Percentiles rank a stretch among this genome's conserved stretches.
Conservation (phyloP, 2,888 invertebrate species). For the Cryptocheilus praepositus region DNA sequence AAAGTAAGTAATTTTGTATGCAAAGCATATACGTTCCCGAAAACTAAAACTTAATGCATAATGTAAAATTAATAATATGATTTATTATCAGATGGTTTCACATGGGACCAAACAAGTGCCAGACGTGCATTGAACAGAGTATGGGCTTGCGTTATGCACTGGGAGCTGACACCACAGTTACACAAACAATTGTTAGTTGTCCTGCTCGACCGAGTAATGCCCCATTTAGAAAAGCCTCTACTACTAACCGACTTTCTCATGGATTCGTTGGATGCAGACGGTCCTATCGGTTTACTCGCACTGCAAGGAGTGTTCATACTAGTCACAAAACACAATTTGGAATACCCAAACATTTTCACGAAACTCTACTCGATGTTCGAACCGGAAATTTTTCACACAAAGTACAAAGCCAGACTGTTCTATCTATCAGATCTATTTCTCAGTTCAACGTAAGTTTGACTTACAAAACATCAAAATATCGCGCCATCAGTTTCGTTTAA, state of each 20-base stretch:
- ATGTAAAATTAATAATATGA: conserved; percentile 2
- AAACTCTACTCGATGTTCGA: conserved; percentile 97
- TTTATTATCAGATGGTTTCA: conserved; percentile 73
- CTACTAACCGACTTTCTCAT: conserved; percentile 93
- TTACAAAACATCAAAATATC: background rate
- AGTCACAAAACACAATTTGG: conserved; percentile 93
- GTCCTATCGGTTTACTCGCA: conserved; percentile 91
- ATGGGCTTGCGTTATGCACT: conserved; percentile 86
- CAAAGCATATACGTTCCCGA: too few species aligned
- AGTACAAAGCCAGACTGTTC: conserved; percentile 91
- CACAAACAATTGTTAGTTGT: conserved; percentile 88
- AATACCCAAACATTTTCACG: conserved; percentile 95
- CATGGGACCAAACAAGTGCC: conserved; percentile 78
- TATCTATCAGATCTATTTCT: conserved; percentile 93
- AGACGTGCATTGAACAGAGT: conserved; percentile 82
- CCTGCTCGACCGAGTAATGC: conserved; percentile 88
- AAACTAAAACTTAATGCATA: background rate
- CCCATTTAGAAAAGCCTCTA: conserved; percentile 87
- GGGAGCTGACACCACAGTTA: conserved; percentile 81
- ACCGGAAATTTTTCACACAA: conserved; percentile 92
- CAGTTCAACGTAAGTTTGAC: conserved; percentile 86
- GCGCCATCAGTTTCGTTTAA: background rate
- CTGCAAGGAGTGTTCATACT: conserved; percentile 94
- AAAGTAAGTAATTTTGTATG: conserved; percentile 51
- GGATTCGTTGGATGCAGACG: conserved; percentile 90